Percentiles rank a stretch among this genome's conserved stretches.
phyloP scores from a whole-genome alignment of 2,113 vertebrate species.

The Apteryx owenii region DNA sequence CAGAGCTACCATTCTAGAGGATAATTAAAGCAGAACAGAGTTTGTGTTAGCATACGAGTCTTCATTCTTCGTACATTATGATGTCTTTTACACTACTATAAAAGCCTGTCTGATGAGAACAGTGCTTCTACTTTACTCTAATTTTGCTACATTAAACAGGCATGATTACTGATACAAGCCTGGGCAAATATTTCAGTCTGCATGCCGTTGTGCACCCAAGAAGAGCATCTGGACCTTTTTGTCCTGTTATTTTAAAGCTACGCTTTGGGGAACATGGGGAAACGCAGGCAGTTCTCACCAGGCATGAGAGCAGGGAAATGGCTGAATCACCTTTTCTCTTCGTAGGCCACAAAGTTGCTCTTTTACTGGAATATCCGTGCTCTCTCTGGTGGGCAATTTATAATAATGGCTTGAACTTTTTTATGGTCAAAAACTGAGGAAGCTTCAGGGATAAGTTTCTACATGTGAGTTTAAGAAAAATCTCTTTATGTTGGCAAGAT shows the following conservation, averaged over 20 bases:
- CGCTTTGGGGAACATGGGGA: neutral
- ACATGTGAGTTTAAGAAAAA: neutral
- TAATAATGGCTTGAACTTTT: neutral
- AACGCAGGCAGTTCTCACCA: no score
- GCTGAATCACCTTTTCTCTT: neutral
- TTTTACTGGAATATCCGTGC: rapidly evolving
- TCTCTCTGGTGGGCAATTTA: neutral
- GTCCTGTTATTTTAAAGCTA: neutral
- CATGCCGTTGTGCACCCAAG: neutral
- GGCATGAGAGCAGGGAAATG: neutral
- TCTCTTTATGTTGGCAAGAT: neutral
- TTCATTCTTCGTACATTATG: neutral
- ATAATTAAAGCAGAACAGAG: neutral
- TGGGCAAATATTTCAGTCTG: neutral
- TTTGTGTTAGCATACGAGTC: neutral
- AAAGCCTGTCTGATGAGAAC: neutral
- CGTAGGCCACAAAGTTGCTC: neutral
- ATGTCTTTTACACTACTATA: neutral
- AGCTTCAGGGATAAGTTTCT: neutral
- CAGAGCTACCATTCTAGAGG: neutral
- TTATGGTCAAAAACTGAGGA: neutral
- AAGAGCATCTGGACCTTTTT: neutral
- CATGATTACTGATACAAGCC: neutral
- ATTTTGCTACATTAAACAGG: neutral
- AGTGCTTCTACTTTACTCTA: no score